Conservation (phyloP, 2,113 vertebrate species). For the Lipophrys pholis region DNA sequence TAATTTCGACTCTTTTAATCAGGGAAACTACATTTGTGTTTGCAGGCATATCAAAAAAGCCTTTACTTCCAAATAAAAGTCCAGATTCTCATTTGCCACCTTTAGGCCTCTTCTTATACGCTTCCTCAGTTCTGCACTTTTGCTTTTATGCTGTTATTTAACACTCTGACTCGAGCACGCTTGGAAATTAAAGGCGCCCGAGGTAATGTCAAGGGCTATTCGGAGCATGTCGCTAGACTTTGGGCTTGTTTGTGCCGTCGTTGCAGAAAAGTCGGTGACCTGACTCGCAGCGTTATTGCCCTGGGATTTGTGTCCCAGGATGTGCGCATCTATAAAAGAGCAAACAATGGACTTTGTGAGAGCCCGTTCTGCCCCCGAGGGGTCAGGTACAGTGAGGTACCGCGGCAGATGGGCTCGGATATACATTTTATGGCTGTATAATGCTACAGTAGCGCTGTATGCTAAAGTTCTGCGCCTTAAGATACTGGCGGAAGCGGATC, state of each 20-base stretch:
- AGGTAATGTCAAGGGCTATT: conserved; percentile 52
- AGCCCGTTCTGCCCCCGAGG: conserved; percentile 26
- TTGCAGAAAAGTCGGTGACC: conserved; percentile 65
- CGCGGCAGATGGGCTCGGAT: conserved; percentile 55
- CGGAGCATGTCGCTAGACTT: conserved; percentile 38
- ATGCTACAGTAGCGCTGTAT: conserved; percentile 11
- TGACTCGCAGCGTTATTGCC: conserved; percentile 24
- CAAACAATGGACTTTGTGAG: conserved; percentile 57
- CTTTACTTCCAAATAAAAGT: conserved; percentile 35
- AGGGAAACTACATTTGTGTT: too few species aligned
- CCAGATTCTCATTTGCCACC: conserved; percentile 35
- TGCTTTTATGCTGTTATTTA: conserved; percentile 22
- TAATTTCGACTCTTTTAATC: too few species aligned
- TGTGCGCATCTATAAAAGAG: conserved; percentile 44
- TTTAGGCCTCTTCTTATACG: conserved; percentile 10
- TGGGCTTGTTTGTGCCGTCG: conserved; percentile 56
- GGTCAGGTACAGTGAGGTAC: conserved; percentile 46
- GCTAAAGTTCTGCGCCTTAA: conserved; percentile 16
- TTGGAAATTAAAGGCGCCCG: conserved; percentile 43
- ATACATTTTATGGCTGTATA: conserved; percentile 35
- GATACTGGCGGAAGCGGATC: conserved; percentile 27
- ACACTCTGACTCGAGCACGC: conserved; percentile 19
- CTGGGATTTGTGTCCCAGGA: conserved; percentile 48
- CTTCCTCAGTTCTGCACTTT: not conserved
- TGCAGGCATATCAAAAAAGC: too few species aligned